A percentile compares a stretch with the other conserved stretches of the same genome.
These are phyloP conservation scores for Glaucidium brasilianum DNA, from an alignment of 2,113 vertebrate genomes.

Conservation along the genomic window DNA sequence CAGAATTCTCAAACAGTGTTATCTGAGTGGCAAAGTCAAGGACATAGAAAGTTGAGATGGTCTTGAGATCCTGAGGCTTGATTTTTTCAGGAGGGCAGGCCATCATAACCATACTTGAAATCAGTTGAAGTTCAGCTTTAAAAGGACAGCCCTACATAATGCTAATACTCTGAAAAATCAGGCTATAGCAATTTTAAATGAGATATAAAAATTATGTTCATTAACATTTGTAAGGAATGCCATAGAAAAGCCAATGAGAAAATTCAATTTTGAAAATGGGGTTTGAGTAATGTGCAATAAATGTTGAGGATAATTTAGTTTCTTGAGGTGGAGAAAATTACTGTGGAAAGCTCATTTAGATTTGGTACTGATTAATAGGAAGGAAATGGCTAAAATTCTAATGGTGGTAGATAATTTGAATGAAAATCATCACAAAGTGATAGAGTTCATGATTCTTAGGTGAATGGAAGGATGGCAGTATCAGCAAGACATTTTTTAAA, in stretches of 20 bases:
- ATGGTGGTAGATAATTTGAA: conserved; percentile 55
- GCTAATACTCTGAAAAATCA: conserved; percentile 35
- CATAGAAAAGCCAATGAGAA: conserved; percentile 42
- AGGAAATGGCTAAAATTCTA: conserved; percentile 43
- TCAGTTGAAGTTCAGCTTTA: not conserved
- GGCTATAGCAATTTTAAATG: conserved; percentile 14
- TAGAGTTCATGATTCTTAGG: not conserved
- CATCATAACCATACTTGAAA: not conserved
- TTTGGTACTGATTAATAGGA: conserved; percentile 60
- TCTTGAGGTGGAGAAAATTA: conserved; percentile 59
- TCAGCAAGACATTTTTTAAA: not conserved
- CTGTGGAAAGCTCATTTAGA: conserved; percentile 61
- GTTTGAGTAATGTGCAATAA: conserved; percentile 62
- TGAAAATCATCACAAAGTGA: conserved; percentile 33
- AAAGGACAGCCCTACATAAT: not conserved
- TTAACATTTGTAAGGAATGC: conserved; percentile 53
- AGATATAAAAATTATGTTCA: conserved; percentile 46
- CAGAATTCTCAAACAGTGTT: not conserved
- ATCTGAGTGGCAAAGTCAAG: not conserved
- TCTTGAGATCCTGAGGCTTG: not conserved
- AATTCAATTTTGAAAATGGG: conserved; percentile 63
- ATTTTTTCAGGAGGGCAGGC: not conserved
- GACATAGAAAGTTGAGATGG: not conserved
- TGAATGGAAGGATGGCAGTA: not conserved
- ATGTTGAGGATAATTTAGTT: conserved; percentile 63